Evolutionary conservation across 1,140 invertebrate genomes (phyloP), one percentile per base, ranked within the genome.

Genomic region (Notospermus geniculatus): DNA sequence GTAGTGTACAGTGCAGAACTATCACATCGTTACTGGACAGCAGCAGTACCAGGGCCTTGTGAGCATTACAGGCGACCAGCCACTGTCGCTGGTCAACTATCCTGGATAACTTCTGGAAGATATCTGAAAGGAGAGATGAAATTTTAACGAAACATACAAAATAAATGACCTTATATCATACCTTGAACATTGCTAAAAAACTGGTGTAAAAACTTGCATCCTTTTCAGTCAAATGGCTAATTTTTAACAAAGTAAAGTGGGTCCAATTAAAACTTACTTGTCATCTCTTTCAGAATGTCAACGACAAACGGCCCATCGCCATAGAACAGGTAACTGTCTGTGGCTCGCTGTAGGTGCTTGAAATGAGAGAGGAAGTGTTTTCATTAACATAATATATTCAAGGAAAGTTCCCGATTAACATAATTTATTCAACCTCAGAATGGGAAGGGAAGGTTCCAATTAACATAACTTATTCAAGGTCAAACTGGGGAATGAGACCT

Each of bases 201-300:
- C n/a, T n/a, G n/a, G n/a, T n/a, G n/a, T n/a, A n/a, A n/a, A n/a
- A n/a, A n/a, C n/a, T n/a, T n/a, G n/a, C n/a, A n/a, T n/a, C n/a
- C n/a, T n/a, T n/a, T n/a, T n/a, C n/a, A n/a, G n/a, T n/a, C n/a
- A n/a, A n/a, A n/a, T n/a, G n/a, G n/a, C n/a, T n/a, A n/a, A n/a
- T n/a, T n/a, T n/a, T n/a, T n/a, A n/a, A n/a, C n/a, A n/a, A n/a
- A n/a, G n/a, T n/a, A n/a, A n/a, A n/a, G n/a, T n/a, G n/a, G n/a
- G n/a, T n/a, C n/a, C n/a, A n/a, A n/a, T n/a, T n/a, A n/a, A n/a
- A 27, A 69, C 78, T 74, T 74, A 80, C 79, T 80, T 54, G 77
- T 78, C 70, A 80, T 78, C 68, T 80, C 79, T 59, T 78, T 78
- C 9, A 80, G 71, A 29, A 79, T 78, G 41, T 79, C 75, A 25